Conservation (phyloP, 2,797 vertebrate species). For the Hoplostethus mediterraneus region DNA sequence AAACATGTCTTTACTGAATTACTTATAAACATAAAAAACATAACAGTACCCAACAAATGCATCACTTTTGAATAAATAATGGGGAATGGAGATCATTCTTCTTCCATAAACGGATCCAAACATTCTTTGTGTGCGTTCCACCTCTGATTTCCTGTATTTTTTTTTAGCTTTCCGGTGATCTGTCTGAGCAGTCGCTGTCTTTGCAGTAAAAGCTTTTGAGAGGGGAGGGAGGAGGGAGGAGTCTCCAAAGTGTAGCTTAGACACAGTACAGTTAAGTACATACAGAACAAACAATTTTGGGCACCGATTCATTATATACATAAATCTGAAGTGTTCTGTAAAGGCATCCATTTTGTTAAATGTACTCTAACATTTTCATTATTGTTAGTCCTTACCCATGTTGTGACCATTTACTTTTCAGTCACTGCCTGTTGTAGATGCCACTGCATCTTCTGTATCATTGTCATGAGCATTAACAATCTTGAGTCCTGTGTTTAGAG, state of each 20-base stretch:
- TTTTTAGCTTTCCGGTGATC: constrained; percentile 58
- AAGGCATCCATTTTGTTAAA: constrained; percentile 94
- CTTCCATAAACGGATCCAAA: constrained; percentile 73
- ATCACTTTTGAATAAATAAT: constrained; percentile 88
- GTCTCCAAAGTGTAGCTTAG: constrained; percentile 87
- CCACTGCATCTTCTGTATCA: constrained; percentile 86
- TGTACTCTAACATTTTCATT: constrained; percentile 78
- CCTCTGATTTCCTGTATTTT: constrained; percentile 54
- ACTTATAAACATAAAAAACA: constrained; percentile 88
- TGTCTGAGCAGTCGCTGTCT: constrained; percentile 79
- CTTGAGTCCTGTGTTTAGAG: constrained; percentile 70
- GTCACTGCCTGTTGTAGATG: constrained; percentile 83
- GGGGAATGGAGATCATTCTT: constrained; percentile 73
- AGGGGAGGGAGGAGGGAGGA: constrained; percentile 81
- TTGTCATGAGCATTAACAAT: constrained; percentile 88
- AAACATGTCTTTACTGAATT: constrained; percentile 84
- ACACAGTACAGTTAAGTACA: constrained; percentile 91
- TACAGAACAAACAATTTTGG: constrained; percentile 91
- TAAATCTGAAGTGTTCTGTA: constrained; percentile 88
- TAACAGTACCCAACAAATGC: constrained; percentile 88
- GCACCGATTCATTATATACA: constrained; percentile 95
- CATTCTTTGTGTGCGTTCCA: constrained; percentile 84
- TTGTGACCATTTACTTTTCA: constrained; percentile 72
- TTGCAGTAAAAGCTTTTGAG: constrained; percentile 82
- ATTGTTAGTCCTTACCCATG: constrained; percentile 73